Conservation (phyloP, 2,888 invertebrate species). For the Lasioglossum figueresi region DNA sequence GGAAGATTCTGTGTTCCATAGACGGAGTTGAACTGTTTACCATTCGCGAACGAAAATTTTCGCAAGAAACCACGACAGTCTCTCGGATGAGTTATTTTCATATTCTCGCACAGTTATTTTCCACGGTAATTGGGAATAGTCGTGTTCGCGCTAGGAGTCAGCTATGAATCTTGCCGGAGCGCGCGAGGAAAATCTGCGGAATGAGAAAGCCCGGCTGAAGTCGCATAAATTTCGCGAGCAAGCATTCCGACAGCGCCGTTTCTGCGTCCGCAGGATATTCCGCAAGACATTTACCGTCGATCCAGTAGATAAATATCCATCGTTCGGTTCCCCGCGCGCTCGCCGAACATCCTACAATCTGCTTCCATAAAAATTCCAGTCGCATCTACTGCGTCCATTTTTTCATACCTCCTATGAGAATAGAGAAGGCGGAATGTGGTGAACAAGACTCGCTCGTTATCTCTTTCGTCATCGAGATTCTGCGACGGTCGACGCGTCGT, state of each 20-base stretch:
- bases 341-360: too few relatives aligned
- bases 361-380: not conserved
- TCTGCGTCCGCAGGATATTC: not conserved
- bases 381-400: not conserved
- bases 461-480: not conserved
- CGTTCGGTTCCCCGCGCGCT: not conserved
- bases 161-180: not conserved
- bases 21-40: not conserved
- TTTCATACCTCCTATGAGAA: not conserved
- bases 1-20: too few relatives aligned
- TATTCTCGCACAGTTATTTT: not conserved
- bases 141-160: not conserved
- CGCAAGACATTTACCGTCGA: constrained; percentile 10
- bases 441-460: not conserved
- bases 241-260: constrained; percentile 16
- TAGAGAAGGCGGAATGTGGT: not conserved
- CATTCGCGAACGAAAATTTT: not conserved
- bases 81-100: constrained; percentile 12
- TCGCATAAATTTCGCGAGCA: constrained; percentile 22
- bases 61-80: not conserved
- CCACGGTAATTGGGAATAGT: constrained; percentile 16
- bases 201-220: constrained; percentile 8
- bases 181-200: constrained; percentile 13
- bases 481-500: not conserved
- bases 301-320: constrained; percentile 22